Conservation (phyloP, 2,797 vertebrate genomes). For the Pelochelys cantorii region DNA sequence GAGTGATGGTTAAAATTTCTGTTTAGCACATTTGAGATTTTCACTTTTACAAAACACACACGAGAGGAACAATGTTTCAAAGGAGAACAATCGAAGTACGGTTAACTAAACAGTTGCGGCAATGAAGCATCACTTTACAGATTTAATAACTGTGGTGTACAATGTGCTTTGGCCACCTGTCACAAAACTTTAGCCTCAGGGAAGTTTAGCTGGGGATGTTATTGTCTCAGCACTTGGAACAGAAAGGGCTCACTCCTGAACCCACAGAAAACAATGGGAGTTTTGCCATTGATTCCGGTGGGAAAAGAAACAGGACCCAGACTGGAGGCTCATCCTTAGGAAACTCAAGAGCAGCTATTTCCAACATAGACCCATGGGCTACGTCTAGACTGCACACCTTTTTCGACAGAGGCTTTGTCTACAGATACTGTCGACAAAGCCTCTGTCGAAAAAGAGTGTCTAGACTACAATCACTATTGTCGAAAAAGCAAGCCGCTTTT, state of each 20-base stretch:
- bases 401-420: too few species aligned
- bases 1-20: not conserved
- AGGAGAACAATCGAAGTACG: not conserved
- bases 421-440: too few species aligned
- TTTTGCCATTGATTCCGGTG: not conserved
- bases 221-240: not conserved
- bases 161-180: not conserved
- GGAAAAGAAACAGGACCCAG: not conserved
- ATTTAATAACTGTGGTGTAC: not conserved
- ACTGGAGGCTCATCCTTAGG: fast-evolving
- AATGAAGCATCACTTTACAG: not conserved
- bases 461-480: too few species aligned
- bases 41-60: not conserved
- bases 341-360: not conserved
- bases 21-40: not conserved
- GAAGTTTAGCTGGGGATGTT: not conserved
- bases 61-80: not conserved
- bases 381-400: too few species aligned
- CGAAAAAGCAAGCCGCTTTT: too few species aligned
- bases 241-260: not conserved
- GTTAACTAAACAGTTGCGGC: not conserved
- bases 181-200: not conserved
- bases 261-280: not conserved
- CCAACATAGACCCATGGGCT: not conserved
- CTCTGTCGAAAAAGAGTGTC: too few species aligned